Percentiles rank a stretch among this genome's conserved stretches.
phyloP scores from a whole-genome alignment of 2,888 invertebrate genomes.

The Meandrusa payeni region DNA sequence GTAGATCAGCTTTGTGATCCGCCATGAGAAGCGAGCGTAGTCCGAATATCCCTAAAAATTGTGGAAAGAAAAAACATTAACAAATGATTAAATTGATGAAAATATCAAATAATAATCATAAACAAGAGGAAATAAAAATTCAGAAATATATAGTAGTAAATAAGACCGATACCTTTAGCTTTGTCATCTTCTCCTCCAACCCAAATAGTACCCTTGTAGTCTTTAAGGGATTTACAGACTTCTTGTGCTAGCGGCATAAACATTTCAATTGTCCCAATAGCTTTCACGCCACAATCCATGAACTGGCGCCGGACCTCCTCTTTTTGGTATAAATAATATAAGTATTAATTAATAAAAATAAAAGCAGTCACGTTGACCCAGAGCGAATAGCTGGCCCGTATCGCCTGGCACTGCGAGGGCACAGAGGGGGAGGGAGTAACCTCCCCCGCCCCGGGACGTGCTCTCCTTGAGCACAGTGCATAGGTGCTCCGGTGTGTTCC shows the following conservation, averaged over 20 bases:
- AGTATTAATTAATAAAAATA: not conserved
- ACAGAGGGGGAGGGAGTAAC: no score
- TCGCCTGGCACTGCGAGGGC: no score
- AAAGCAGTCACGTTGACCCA: not conserved
- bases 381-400: no score
- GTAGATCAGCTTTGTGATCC: conserved; percentile 64
- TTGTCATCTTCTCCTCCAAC: conserved; percentile 82
- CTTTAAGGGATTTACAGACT: conserved; percentile 75
- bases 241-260: conserved; percentile 81
- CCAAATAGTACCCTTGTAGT: conserved; percentile 83
- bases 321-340: no score
- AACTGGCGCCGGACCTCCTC: conserved; percentile 84
- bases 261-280: conserved; percentile 83
- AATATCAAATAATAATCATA: no score
- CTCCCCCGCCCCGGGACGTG: no score
- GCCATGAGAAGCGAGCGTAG: conserved; percentile 64
- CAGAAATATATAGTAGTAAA: no score
- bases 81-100: no score
- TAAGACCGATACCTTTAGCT: conserved; percentile 51
- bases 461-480: no score
- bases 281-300: conserved; percentile 81
- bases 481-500: no score
- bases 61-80: conserved; percentile 12
- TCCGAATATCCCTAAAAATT: conserved; percentile 63
- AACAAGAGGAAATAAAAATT: no score